Percentiles rank a stretch among this genome's conserved stretches.
Evolutionary conservation across 2,888 invertebrate species (phyloP).

Genomic region (Boloria euphrosyne): DNA sequence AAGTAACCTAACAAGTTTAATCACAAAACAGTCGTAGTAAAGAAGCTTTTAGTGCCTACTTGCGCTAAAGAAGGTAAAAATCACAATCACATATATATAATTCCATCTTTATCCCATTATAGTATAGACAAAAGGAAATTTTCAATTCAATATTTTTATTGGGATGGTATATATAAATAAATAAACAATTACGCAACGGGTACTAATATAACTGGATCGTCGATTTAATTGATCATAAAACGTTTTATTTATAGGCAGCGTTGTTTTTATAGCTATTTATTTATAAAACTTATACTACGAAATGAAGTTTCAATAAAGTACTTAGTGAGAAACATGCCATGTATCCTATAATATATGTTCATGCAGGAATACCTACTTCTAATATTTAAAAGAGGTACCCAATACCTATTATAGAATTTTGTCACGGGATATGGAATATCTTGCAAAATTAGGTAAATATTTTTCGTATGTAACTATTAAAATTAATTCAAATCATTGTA

Average conservation of each 20-base stretch:
- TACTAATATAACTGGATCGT: slow-evolving; percentile 40
- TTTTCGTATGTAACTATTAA: background rate
- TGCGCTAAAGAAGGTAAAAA: background rate
- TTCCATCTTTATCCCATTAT: slow-evolving; percentile 37
- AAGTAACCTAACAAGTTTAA: background rate
- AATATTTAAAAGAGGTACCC: no score
- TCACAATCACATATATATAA: slow-evolving; percentile 2
- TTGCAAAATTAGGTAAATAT: no score
- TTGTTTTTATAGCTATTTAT: slow-evolving; percentile 47
- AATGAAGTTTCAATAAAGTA: slow-evolving; percentile 35
- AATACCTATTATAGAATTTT: no score
- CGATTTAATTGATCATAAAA: slow-evolving; percentile 48
- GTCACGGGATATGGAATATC: no score
- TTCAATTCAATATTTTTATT: slow-evolving; percentile 18
- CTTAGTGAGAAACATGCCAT: background rate
- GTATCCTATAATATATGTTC: no score
- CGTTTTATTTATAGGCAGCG: slow-evolving; percentile 49
- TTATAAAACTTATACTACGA: slow-evolving; percentile 43
- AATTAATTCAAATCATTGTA: background rate
- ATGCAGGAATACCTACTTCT: no score
- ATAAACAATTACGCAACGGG: slow-evolving; percentile 40
- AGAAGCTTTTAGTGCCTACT: background rate
- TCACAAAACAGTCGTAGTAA: background rate
- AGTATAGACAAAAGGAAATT: background rate
- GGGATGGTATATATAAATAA: slow-evolving; percentile 12